A percentile compares a stretch with the other conserved stretches of the same genome.
Evolutionary conservation across 2,113 vertebrate species (phyloP).

Genomic region (Mustelus asterias): DNA sequence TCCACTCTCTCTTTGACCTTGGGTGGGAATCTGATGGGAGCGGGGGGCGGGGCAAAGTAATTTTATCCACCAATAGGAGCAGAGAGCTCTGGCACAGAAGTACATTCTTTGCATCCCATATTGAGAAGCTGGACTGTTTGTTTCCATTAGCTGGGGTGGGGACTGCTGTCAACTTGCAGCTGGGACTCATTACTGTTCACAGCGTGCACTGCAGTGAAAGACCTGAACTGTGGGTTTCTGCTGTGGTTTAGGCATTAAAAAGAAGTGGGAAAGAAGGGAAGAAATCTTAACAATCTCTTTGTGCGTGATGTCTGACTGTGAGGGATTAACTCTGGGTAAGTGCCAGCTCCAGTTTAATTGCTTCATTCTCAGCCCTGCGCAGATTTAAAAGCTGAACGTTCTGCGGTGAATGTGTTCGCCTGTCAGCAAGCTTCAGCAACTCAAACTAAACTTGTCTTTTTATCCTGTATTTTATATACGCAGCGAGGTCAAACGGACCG

Average conservation of each 20-base stretch:
- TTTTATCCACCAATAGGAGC: slow-evolving; percentile 88
- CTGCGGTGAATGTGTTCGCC: neutral
- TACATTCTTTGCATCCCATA: slow-evolving; percentile 69
- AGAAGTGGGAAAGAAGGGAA: slow-evolving; percentile 44
- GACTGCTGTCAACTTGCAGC: neutral
- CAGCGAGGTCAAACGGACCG: neutral
- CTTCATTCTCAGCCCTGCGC: slow-evolving; percentile 43
- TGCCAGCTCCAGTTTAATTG: slow-evolving; percentile 65
- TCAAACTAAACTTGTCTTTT: neutral
- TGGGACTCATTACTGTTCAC: neutral
- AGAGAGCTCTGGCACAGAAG: slow-evolving; percentile 59
- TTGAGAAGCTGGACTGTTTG: slow-evolving; percentile 55
- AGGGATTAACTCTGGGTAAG: slow-evolving; percentile 85
- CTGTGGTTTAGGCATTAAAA: slow-evolving; percentile 43
- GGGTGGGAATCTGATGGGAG: slow-evolving; percentile 56
- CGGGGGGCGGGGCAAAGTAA: slow-evolving; percentile 70
- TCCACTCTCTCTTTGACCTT: slow-evolving; percentile 55
- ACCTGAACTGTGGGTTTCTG: slow-evolving; percentile 38
- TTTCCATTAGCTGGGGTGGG: slow-evolving; percentile 41
- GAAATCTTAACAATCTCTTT: slow-evolving; percentile 37
- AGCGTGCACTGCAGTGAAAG: slow-evolving; percentile 39
- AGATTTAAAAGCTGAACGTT: slow-evolving; percentile 23
- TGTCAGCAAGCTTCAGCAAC: neutral
- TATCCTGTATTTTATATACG: neutral
- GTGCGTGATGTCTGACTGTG: slow-evolving; percentile 84